Base-by-base conservation (phyloP, 1,140 invertebrate species). In the Drosophila albomicans region DNA sequence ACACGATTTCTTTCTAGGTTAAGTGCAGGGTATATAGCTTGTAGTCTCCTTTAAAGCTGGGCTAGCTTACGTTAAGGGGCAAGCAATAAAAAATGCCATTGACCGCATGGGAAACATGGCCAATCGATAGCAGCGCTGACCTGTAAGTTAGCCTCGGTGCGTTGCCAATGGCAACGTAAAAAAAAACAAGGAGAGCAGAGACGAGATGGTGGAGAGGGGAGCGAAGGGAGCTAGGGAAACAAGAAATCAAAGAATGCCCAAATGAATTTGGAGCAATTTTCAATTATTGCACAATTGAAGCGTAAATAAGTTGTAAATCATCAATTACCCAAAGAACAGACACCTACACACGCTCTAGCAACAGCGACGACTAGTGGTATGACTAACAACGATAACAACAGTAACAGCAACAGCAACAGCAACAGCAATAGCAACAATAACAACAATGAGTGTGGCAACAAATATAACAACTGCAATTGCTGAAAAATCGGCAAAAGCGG, bases 251-350 rank as follows among this genome's bases (percentile, higher is more conserved):
- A 72, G 79, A 87, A 86, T 86, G 84, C 67, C 64, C 68, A 81
- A 89, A 89, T 89, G 85, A 84, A 89, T 88, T 85, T 84, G 70
- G 85, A 84, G 84, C 85, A 88, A 89, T 88, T 88, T 88, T 88
- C 84, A 88, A 88, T 88, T 88, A 88, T 88, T 89, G 85, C 84
- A 89, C 84, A 88, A 88, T 84, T 76, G 85, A 81, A 88, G 84
- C 84, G 84, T 88, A 88, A 88, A 89, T 88, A 88, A 88, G 84
- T 88, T 88, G 84, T 88, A 88, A 88, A 88, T 88, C 84, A 88
- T 88, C 84, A 88, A 88, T 88, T 88, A 89, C 81, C 80, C 59
- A 79, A 88, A 88, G 79, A 82, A 61, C 52, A 70, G 51, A 68
- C 75, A 76, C 51, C 61, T 59, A 74, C 48, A 69, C 57, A 63